A percentile compares a stretch with the other conserved stretches of the same genome.
Evolutionary conservation across 2,113 vertebrate species (phyloP).

Genomic region (Gallinago jamesoni): DNA sequence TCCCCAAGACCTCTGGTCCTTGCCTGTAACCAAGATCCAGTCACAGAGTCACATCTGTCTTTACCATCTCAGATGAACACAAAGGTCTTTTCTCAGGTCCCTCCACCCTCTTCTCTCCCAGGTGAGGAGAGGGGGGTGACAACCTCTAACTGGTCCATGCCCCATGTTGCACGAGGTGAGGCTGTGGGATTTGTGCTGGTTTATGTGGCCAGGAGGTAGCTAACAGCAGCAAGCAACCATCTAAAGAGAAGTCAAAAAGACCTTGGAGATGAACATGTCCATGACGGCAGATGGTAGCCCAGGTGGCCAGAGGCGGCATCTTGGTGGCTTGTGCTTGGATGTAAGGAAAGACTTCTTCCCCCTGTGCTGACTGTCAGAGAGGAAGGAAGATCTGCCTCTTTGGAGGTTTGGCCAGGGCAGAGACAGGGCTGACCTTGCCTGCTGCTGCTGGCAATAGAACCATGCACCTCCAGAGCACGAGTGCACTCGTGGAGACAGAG

Average conservation of each 20-base stretch:
- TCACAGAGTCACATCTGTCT: neutral
- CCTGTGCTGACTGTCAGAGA: neutral
- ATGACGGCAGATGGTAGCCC: neutral
- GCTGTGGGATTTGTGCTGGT: neutral
- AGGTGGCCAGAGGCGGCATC: neutral
- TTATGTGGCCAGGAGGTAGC: neutral
- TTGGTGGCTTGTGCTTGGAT: neutral
- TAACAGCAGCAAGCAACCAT: neutral
- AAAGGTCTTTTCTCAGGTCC: neutral
- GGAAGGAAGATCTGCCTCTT: neutral
- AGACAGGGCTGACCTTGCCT: neutral
- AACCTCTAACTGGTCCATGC: neutral
- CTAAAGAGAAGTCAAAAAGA: neutral
- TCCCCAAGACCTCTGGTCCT: neutral
- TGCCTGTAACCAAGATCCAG: neutral
- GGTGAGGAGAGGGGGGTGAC: neutral
- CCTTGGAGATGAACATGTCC: neutral
- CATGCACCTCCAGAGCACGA: rapidly evolving
- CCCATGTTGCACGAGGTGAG: neutral
- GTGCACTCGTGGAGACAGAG: neutral
- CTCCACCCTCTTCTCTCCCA: neutral
- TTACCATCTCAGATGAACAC: rapidly evolving
- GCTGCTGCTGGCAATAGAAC: neutral
- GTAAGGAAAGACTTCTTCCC: neutral
- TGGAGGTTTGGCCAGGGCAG: neutral